Evolutionary conservation across 2,113 vertebrate genomes (phyloP).

Genomic region (Tapirus terrestris): DNA sequence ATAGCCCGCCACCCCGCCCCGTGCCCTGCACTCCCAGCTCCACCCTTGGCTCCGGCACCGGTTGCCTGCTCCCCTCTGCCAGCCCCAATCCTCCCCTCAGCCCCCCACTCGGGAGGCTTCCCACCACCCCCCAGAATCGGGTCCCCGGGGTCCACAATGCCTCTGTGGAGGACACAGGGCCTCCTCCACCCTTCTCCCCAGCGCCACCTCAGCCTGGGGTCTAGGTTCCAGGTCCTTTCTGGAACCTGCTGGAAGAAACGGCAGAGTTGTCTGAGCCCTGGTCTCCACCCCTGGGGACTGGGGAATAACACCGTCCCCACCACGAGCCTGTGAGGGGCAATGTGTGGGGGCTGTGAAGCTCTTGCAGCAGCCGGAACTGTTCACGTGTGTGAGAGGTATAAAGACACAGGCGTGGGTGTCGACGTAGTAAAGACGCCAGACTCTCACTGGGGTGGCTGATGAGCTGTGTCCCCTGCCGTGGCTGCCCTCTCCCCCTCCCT

Average conservation of each 20-base stretch:
- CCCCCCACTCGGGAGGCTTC: too few relatives aligned
- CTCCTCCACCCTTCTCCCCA: neutral
- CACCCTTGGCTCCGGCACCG: neutral
- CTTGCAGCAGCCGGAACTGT: neutral
- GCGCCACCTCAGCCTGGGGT: neutral
- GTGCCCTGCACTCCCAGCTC: neutral
- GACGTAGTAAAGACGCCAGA: neutral
- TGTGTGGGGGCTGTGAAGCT: neutral
- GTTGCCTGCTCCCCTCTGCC: neutral
- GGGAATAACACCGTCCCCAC: too few relatives aligned
- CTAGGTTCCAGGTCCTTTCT: neutral
- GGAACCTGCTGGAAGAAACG: neutral
- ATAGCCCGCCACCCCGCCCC: neutral
- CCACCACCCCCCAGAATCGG: neutral
- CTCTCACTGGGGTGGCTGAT: neutral
- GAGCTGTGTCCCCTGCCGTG: neutral
- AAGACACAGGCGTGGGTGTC: neutral
- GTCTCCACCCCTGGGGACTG: neutral
- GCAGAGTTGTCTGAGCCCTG: neutral
- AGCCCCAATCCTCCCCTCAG: neutral
- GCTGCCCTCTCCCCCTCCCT: neutral
- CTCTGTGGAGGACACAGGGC: neutral
- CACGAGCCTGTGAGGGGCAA: accelerated
- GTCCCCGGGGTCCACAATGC: neutral
- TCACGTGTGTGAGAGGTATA: accelerated